These are phyloP conservation scores for Mercenaria mercenaria DNA, from an alignment of 1,140 invertebrate species.

Conservation along the genomic window DNA sequence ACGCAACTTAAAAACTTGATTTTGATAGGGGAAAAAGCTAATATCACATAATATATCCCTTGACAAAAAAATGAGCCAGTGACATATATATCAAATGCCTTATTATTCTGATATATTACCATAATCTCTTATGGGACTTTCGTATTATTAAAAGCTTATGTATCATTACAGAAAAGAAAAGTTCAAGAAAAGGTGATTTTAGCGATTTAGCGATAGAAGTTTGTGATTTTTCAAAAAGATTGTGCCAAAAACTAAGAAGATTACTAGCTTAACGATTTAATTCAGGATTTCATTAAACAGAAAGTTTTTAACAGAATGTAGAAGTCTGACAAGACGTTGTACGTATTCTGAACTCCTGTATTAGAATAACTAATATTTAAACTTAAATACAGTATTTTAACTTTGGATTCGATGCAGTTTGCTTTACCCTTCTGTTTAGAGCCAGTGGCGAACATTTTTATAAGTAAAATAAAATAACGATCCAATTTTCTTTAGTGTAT, in stretches of 20 bases:
- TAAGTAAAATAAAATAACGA: too few species aligned
- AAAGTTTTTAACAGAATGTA: neutral
- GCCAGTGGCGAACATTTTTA: too few species aligned
- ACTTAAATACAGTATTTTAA: too few species aligned
- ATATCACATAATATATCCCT: too few species aligned
- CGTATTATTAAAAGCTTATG: neutral
- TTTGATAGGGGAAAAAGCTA: too few species aligned
- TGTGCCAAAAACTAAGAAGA: neutral
- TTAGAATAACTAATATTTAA: too few species aligned
- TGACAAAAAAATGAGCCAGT: neutral
- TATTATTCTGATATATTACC: neutral
- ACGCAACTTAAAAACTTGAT: neutral
- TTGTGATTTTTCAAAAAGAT: neutral
- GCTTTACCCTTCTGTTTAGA: too few species aligned
- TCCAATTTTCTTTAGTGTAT: too few species aligned
- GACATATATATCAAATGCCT: neutral
- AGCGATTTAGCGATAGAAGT: neutral
- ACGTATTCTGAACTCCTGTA: neutral
- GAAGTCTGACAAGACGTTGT: neutral
- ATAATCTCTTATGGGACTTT: neutral
- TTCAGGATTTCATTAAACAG: neutral
- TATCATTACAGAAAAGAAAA: neutral
- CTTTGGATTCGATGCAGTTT: too few species aligned
- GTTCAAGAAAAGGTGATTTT: conserved; percentile 1
- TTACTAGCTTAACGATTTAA: neutral